Conservation (phyloP, 2,888 invertebrate genomes). For the Apamea crenata region DNA sequence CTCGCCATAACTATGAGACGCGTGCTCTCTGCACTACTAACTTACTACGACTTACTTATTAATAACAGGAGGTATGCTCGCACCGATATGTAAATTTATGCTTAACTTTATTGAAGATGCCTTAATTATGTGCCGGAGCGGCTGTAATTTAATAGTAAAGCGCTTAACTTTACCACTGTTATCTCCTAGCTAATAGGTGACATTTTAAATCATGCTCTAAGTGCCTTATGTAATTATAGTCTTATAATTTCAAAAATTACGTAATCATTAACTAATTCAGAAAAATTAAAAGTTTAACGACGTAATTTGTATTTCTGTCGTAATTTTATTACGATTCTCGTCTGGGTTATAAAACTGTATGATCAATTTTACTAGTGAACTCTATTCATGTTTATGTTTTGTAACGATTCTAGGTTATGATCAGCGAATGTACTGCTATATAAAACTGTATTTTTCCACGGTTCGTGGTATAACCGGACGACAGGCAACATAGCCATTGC, state of each 20-base stretch:
- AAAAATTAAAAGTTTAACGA: conserved; percentile 37
- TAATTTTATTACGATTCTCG: conserved; percentile 52
- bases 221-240: conserved; percentile 30
- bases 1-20: conserved; percentile 84
- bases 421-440: conserved; percentile 27
- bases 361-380: conserved; percentile 48
- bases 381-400: conserved; percentile 40
- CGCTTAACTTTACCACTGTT: conserved; percentile 69
- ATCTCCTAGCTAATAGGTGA: conserved; percentile 38
- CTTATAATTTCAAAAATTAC: conserved; percentile 30
- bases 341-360: conserved; percentile 50
- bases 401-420: conserved; percentile 50
- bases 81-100: conserved; percentile 84
- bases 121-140: conserved; percentile 79
- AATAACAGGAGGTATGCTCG: conserved; percentile 79
- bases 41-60: conserved; percentile 81
- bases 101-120: conserved; percentile 82
- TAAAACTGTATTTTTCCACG: conserved; percentile 41
- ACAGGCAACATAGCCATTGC: conserved; percentile 20
- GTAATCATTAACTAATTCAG: conserved; percentile 35
- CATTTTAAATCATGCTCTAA: conserved; percentile 30
- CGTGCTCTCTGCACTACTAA: conserved; percentile 77
- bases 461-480: background rate
- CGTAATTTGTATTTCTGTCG: conserved; percentile 45
- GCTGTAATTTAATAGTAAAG: conserved; percentile 73